Base-by-base conservation (phyloP, 2,888 invertebrate genomes). In the Allacma fusca region DNA sequence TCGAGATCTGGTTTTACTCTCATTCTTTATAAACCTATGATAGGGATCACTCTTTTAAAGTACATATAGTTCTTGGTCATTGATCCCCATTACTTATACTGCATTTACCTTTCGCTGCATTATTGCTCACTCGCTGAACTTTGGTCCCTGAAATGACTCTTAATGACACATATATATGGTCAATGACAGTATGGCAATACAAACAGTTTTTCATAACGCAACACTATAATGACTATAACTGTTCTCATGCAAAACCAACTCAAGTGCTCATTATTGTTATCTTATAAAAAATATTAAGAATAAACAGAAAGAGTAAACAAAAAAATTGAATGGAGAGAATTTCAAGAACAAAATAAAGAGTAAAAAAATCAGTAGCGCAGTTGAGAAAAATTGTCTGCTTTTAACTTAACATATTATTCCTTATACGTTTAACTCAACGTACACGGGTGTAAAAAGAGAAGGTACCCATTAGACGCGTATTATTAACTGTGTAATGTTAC, bases 401-500 rank as follows among this genome's bases (percentile, higher is more conserved):
- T 59, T 59, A 59, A 21, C 7, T 23, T 59, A 19, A 59, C n/a
- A 59, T 13, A 59, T 13, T 21, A 59, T 59, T 59, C 59, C 59
- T 59, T 59, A 59, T 40, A 40, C 40, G 7, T 40, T 9, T n/a
- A n/a, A n/a, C 19, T 59, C 19, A 59, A 59, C 7, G 19, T 13
- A 59, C 59, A 59, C 59, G 59, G 59, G 59, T 59, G 59, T 59
- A 59, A 59, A 59, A 59, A 59, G 13, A n/a, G 19, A 59, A 19
- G n/a, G 59, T 59, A 59, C 59, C 59, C 59, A 59, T 59, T 59
- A 59, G 59, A 59, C 59, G 59, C 59, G 59, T 59, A 59, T 59
- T 59, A 59, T 59, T 59, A 59, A 59, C 59, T n/a, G 59, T 59
- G 59, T 59, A 59, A 59, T n/a, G 59, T 40, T 69, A 34, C 69